Conservation (phyloP, 2,113 vertebrate genomes). For the Talpa occidentalis region DNA sequence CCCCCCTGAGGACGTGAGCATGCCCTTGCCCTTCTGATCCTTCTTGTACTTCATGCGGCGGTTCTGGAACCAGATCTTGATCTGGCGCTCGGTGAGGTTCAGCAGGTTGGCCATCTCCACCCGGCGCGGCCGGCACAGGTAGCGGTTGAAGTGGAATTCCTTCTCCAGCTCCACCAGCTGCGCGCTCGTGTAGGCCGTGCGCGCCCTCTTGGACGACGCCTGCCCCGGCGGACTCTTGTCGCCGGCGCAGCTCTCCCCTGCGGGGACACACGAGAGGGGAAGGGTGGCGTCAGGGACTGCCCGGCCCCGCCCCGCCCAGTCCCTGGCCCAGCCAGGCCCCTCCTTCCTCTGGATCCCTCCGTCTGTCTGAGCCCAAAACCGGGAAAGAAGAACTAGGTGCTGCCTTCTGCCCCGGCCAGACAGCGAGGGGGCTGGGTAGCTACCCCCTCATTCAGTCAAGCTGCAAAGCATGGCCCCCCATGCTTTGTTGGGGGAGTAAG, state of each 20-base stretch:
- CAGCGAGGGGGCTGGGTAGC: not conserved
- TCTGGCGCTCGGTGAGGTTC: slow-evolving; percentile 98
- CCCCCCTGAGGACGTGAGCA: slow-evolving; percentile 97
- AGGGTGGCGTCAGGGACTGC: slow-evolving; percentile 74
- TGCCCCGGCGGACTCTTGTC: slow-evolving; percentile 98
- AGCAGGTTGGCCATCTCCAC: slow-evolving; percentile 99
- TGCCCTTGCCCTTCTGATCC: slow-evolving; percentile 97
- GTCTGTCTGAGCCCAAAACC: not conserved
- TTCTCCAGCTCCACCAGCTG: slow-evolving; percentile 99
- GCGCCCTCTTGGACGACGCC: slow-evolving; percentile 95
- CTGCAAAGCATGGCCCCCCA: not conserved
- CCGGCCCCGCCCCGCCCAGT: slow-evolving; percentile 41
- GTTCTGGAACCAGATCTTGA: slow-evolving; percentile 99
- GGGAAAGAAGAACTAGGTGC: not conserved
- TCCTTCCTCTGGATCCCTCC: slow-evolving; percentile 1
- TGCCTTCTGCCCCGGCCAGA: not conserved
- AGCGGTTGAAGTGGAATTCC: slow-evolving; percentile 99
- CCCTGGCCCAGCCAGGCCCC: slow-evolving; percentile 38
- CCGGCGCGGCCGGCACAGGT: slow-evolving; percentile 96
- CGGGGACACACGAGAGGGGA: slow-evolving; percentile 86
- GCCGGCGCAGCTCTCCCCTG: slow-evolving; percentile 97
- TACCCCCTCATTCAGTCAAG: not conserved
- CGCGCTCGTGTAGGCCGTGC: slow-evolving; percentile 98
- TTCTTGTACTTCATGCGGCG: slow-evolving; percentile 99
- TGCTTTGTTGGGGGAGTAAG: not conserved